phyloP scores from a whole-genome alignment of 2,113 vertebrate genomes.

The Hyperopisus bebe region DNA sequence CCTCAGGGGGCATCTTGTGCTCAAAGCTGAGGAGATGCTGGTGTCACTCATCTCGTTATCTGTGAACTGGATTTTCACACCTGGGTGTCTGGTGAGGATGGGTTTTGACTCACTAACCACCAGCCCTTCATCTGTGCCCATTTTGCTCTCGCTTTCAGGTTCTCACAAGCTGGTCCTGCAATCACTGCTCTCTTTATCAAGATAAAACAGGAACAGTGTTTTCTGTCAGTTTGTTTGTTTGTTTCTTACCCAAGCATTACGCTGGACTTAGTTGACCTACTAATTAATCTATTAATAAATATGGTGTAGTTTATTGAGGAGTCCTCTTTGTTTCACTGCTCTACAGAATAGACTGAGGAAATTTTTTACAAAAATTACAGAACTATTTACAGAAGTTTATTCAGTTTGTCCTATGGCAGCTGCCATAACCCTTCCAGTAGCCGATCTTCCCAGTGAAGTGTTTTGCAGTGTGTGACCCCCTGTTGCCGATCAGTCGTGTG shows the following conservation, averaged over 20 bases:
- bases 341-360: neutral
- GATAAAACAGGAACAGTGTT: neutral
- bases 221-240: neutral
- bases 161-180: neutral
- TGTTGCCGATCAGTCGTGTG: too few relatives aligned
- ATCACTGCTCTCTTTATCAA: neutral
- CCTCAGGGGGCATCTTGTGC: neutral
- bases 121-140: neutral
- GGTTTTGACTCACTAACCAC: neutral
- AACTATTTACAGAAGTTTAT: neutral
- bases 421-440: neutral
- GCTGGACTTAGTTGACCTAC: neutral
- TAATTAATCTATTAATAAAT: neutral
- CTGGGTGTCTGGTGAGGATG: neutral
- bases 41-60: neutral
- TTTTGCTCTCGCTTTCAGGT: neutral
- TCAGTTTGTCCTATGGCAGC: neutral
- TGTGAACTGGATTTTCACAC: neutral
- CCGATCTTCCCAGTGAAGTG: neutral
- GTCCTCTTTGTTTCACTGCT: neutral
- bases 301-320: neutral
- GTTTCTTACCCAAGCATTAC: neutral
- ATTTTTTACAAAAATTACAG: neutral
- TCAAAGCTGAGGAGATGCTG: neutral
- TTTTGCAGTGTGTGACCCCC: neutral